Percentiles rank a stretch among this genome's conserved stretches.
Evolutionary conservation across 2,113 vertebrate genomes (phyloP).

Genomic region (Thamnophis sirtalis): DNA sequence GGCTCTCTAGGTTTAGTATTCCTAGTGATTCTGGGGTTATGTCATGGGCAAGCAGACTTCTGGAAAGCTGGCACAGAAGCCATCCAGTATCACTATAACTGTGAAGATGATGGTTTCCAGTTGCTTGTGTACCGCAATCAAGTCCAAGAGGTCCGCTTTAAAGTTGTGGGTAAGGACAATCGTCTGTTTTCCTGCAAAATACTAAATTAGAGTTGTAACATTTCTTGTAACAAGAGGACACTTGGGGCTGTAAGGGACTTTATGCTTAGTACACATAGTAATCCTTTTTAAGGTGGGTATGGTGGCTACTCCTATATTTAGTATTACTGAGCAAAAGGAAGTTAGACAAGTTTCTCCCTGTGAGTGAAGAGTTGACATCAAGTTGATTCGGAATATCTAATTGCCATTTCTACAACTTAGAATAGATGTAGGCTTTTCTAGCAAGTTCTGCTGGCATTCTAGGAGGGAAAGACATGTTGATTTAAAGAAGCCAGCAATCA

Average conservation of each 20-base stretch:
- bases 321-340: background rate
- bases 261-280: background rate
- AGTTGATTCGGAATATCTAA: background rate
- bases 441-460: background rate
- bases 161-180: constrained; percentile 57
- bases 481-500: background rate
- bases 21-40: background rate
- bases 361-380: background rate
- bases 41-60: background rate
- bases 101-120: constrained; percentile 51
- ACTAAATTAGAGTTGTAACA: fast-evolving
- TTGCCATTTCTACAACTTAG: background rate
- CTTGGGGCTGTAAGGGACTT: background rate
- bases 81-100: constrained; percentile 39
- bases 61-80: fast-evolving
- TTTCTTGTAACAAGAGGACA: background rate
- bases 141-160: constrained; percentile 39
- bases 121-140: constrained; percentile 22
- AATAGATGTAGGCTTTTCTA: background rate
- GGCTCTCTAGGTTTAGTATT: background rate
- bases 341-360: background rate
- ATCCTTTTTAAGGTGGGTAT: background rate
- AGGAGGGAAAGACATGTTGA: background rate
- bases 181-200: background rate
- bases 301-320: background rate